A percentile compares a stretch with the other conserved stretches of the same genome.
Evolutionary conservation across 2,113 vertebrate genomes (phyloP).

Genomic region (Malurus melanocephalus): DNA sequence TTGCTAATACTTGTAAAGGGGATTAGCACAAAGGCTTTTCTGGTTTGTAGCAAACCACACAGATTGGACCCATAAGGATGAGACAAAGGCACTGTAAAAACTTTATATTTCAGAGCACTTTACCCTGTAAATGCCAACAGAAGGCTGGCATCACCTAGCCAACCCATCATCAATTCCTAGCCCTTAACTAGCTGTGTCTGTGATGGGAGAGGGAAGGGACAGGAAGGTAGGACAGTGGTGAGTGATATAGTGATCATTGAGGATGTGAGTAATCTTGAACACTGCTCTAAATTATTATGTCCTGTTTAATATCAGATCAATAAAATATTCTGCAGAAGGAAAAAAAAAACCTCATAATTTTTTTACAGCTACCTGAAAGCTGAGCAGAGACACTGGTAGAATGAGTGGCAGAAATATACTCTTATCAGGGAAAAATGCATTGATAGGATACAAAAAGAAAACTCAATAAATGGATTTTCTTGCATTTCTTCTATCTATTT

Average conservation of each 20-base stretch:
- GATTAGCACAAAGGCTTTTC: constrained; percentile 15
- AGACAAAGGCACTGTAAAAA: not conserved
- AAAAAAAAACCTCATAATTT: not conserved
- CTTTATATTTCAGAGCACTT: not conserved
- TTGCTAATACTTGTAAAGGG: not conserved
- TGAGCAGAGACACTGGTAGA: not conserved
- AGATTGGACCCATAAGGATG: not conserved
- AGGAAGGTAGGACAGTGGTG: not conserved
- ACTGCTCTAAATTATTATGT: not conserved
- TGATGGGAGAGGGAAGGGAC: not conserved
- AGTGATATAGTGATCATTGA: not conserved
- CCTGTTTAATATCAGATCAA: not conserved
- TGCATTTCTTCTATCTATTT: not conserved
- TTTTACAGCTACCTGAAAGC: not conserved
- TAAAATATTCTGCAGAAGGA: not conserved
- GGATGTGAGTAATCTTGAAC: not conserved
- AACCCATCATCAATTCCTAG: not conserved
- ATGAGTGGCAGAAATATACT: not conserved
- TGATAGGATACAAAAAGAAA: not conserved
- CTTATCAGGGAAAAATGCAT: not conserved
- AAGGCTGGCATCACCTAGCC: not conserved
- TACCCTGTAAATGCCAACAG: not conserved
- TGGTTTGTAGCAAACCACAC: not conserved
- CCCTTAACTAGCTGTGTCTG: not conserved
- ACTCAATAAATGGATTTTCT: not conserved